Evolutionary conservation across 2,888 invertebrate genomes (phyloP).

Genomic region (Carcina quercana): DNA sequence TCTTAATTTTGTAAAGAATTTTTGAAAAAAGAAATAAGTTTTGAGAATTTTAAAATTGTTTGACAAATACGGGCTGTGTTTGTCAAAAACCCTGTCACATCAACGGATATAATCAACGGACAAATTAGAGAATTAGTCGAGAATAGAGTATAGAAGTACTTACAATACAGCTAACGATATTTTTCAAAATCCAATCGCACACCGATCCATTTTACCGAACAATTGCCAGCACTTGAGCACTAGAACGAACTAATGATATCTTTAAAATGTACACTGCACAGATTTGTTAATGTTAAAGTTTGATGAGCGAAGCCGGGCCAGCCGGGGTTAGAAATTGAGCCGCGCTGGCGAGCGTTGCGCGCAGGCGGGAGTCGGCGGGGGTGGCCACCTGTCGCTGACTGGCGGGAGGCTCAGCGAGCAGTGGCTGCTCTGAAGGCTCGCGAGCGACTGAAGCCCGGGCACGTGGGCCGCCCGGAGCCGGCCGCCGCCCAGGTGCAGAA

Average conservation of each 20-base stretch:
- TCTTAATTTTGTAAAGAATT: too few relatives aligned
- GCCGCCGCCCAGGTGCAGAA: slow-evolving; percentile 62
- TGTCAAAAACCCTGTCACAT: too few relatives aligned
- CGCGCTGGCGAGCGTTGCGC: slow-evolving; percentile 27
- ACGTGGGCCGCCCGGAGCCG: slow-evolving; percentile 45
- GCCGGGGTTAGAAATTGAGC: slow-evolving; percentile 31
- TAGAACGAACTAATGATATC: slow-evolving; percentile 30
- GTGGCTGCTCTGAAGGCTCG: slow-evolving; percentile 35
- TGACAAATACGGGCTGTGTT: too few relatives aligned
- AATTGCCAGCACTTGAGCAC: slow-evolving; percentile 19
- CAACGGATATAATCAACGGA: too few relatives aligned
- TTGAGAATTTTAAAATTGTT: too few relatives aligned
- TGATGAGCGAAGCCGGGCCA: slow-evolving; percentile 40
- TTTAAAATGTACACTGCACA: slow-evolving; percentile 43
- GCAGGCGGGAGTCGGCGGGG: slow-evolving; percentile 58
- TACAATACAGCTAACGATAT: slow-evolving; percentile 28
- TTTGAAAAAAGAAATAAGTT: too few relatives aligned
- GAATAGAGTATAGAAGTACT: too few relatives aligned
- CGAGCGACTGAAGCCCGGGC: slow-evolving; percentile 60
- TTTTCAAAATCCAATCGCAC: slow-evolving; percentile 25
- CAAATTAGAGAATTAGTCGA: too few relatives aligned
- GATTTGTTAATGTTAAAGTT: slow-evolving; percentile 46
- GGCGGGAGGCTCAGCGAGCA: slow-evolving; percentile 28
- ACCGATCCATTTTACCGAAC: slow-evolving; percentile 23
- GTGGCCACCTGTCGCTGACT: slow-evolving; percentile 44